A percentile compares a stretch with the other conserved stretches of the same genome.
Conservation (phyloP, 2,888 invertebrate species). For the Macaria liturata region DNA sequence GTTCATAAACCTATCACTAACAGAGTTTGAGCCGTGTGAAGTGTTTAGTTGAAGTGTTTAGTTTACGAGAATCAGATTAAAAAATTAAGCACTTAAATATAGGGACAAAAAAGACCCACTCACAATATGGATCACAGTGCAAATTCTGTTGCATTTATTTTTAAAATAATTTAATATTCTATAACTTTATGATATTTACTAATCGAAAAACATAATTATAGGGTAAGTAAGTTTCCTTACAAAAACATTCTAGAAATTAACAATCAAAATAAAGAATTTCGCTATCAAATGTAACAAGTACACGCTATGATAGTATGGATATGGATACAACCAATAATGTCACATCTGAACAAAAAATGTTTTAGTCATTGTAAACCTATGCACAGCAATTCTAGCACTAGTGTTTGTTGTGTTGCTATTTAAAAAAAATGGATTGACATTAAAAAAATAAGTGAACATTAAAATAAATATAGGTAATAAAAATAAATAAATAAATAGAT, state of each 20-base stretch:
- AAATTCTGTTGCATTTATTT: background rate
- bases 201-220: background rate
- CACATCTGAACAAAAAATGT: background rate
- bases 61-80: background rate
- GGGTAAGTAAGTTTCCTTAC: background rate
- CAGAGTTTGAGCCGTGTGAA: background rate
- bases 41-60: background rate
- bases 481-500: too few relatives aligned
- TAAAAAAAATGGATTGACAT: too few relatives aligned
- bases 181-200: background rate
- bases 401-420: background rate
- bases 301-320: too few relatives aligned
- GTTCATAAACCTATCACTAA: background rate
- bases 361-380: background rate
- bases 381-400: background rate
- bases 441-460: background rate
- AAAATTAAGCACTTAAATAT: background rate
- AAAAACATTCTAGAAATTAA: background rate
- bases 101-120: background rate
- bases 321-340: background rate
- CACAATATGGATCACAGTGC: background rate
- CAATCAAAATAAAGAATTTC: background rate
- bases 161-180: background rate
- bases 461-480: background rate
- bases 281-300: too few relatives aligned